Base-by-base conservation (phyloP, 2,888 invertebrate genomes). In the Brachyptera risi region DNA sequence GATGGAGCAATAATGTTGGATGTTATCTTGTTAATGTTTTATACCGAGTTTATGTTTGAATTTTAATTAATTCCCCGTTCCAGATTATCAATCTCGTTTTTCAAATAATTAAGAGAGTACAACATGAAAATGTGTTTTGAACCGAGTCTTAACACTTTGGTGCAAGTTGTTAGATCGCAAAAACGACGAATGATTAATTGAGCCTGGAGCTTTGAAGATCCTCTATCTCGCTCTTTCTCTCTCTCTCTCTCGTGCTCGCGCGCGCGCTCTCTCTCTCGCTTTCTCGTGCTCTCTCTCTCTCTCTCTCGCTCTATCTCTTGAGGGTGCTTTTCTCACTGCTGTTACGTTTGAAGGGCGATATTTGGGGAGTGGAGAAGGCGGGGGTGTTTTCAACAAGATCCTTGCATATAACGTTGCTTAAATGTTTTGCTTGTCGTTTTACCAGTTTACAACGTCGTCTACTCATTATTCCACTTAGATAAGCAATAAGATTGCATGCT, bases 361-460 rank as follows among this genome's bases (percentile, higher is more conserved):
- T 9, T 7, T 40, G 44, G 44, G 31, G 31, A 11, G 31, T 31
- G 31, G 5, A 31, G 31, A 31, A 31, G 37, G 35, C 11, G 54
- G 54, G 5, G 21, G 54, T 19, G 11, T 2, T 15, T 17, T 37
- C 13, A 5, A 40, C 35, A 11, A 35, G 37, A 19, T 15, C 54
- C 37, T 37, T 54, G 37, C 54, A 31, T 54, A 54, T 49, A 58
- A 19, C 58, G 58, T 35, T 31, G 47, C 49, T 58, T 58, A 58
- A 58, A 31, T 58, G 58, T 58, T 47, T 58, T 35, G 35, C 37
- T 37, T 54, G 54, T 54, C 27, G 31, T 31, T 26, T 49, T 19
- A 44, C 44, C n/a, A 51, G 51, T 51, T 51, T 31, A 51, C 51
- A 31, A 51, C 17, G 31, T 51, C 31, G 51, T 31, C 31, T 11